These are phyloP conservation scores for Chelon labrosus DNA, from an alignment of 2,797 vertebrate genomes.

Conservation along the genomic window DNA sequence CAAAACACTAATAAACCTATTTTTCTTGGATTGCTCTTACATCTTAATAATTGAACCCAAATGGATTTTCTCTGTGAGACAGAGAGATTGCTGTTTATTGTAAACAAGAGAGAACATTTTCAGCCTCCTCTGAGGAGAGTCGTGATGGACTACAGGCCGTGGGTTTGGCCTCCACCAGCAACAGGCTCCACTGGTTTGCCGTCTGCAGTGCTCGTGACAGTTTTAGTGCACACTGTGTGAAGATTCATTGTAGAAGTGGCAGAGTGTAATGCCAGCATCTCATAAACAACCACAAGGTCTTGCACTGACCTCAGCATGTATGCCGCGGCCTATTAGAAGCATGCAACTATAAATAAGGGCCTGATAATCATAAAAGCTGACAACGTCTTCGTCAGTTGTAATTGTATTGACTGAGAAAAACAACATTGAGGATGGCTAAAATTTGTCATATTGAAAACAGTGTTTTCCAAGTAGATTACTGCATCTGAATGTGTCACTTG, in stretches of 20 bases:
- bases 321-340: no score
- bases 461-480: no score
- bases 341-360: no score
- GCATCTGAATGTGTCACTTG: no score
- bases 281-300: slow-evolving; percentile 27
- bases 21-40: not conserved
- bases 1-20: not conserved
- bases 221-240: not conserved
- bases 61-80: not conserved
- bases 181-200: not conserved
- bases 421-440: no score
- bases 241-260: slow-evolving; percentile 30
- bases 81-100: not conserved
- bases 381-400: no score
- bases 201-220: not conserved
- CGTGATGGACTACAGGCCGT: accelerated
- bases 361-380: no score
- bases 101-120: not conserved
- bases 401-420: no score
- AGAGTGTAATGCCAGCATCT: slow-evolving; percentile 4
- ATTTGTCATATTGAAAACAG: no score
- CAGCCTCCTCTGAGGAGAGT: no score
- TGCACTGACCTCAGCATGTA: slow-evolving; percentile 14
- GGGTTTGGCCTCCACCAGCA: not conserved
- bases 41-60: not conserved